These are phyloP conservation scores for Conops quadrifasciatus DNA, from an alignment of 2,888 invertebrate species.

Conservation along the genomic window DNA sequence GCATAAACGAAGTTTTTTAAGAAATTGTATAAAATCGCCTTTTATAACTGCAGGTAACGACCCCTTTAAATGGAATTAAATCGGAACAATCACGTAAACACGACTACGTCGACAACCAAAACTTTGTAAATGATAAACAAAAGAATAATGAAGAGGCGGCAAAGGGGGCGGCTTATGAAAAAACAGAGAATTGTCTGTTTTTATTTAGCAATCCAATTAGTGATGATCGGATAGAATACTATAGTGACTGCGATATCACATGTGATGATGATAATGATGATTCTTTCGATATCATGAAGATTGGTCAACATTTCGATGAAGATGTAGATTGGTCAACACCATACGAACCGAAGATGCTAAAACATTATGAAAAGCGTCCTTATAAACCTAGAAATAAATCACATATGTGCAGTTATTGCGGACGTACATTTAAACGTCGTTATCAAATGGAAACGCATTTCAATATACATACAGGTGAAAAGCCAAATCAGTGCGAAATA, in stretches of 20 bases:
- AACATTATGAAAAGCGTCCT: conserved; percentile 39
- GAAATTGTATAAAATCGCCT: not conserved
- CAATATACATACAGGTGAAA: conserved; percentile 50
- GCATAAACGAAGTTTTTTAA: not conserved
- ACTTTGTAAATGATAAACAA: not conserved
- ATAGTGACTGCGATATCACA: not conserved
- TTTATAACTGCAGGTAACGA: conserved; percentile 15
- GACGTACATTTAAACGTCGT: conserved; percentile 49
- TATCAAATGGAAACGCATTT: conserved; percentile 50
- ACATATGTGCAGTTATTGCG: conserved; percentile 49
- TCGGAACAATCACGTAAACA: not conserved
- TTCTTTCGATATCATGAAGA: conserved; percentile 10
- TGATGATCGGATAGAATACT: not conserved
- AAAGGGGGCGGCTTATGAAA: conserved; percentile 1
- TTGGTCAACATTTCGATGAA: conserved; percentile 7
- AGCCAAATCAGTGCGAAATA: conserved; percentile 51
- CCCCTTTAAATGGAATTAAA: not conserved
- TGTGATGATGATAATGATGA: conserved; percentile 13
- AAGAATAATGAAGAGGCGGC: not conserved
- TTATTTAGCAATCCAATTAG: conserved; percentile 3
- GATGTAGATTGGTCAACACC: conserved; percentile 41
- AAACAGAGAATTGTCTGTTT: conserved; percentile 24
- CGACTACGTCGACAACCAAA: not conserved
- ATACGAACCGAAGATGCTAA: conserved; percentile 32
- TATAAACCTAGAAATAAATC: conserved; percentile 46